Evolutionary conservation across 2,113 vertebrate genomes (phyloP), one percentile per base, ranked within the genome.

Genomic region (Pristiophorus japonicus): DNA sequence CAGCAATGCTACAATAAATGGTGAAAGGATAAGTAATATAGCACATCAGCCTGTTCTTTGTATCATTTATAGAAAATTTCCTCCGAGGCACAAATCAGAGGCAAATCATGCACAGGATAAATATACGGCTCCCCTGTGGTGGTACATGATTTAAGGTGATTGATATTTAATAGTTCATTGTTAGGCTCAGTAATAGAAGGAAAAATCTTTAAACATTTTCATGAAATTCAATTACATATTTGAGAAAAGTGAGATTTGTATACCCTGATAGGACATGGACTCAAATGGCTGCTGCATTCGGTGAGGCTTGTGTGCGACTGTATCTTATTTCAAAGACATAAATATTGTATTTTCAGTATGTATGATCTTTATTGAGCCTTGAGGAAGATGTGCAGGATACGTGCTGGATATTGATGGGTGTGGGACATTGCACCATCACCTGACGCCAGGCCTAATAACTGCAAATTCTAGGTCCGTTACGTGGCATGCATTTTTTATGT

Each of bases 151-250:
- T 94, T 67, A 70, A 51, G 66, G 93, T 51, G 66, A 94, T 73
- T 94, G 93, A 94, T 94, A 70, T 94, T 94, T 94, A 94, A 94
- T 70, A 94, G 93, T 51, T 94, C 93, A 47, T 34, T 94, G 66
- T 38, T 73, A 47, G 38, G 42, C 38, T 70, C 45, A 67, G 38
- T 14, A 70, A 73, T 94, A 51, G 45, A 70, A 70, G 24, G 47
- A 59, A 70, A 51, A 47, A 94, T 34, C 24, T 66, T 38, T n/a
- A 45, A 66, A 42, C 45, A 70, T 12, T 94, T 73, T 27, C 38
- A 42, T 51, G 27, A 67, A 90, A 94, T 94, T 94, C 66, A 94
- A 94, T 94, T 70, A 70, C 93, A 94, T 47, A 47, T 70, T 94
- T 94, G 22, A 94, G 42, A 42, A 66, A 87, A 38, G 14, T n/a